Percentiles rank a stretch among this genome's conserved stretches.
These are phyloP conservation scores for Folsomia manolachei DNA, from an alignment of 2,888 invertebrate genomes.

Conservation along the genomic window DNA sequence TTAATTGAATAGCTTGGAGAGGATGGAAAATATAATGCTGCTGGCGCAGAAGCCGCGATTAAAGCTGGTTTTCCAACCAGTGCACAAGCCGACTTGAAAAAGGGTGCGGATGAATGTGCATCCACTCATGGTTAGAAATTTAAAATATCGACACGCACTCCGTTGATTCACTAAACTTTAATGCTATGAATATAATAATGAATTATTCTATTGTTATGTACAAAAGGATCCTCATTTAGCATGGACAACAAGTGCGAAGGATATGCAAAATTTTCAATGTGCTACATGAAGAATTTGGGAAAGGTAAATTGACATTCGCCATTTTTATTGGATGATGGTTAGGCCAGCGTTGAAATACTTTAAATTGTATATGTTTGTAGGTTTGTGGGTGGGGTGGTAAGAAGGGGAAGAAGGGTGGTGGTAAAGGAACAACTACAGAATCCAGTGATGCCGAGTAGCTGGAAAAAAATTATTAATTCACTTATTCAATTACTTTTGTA, in stretches of 20 bases:
- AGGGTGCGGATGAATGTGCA: background rate
- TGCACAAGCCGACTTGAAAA: constrained; percentile 6
- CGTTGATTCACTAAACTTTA: background rate
- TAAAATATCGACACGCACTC: too few relatives aligned
- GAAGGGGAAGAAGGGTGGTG: background rate
- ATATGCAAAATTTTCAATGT: background rate
- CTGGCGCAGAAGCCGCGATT: background rate
- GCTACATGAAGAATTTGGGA: background rate
- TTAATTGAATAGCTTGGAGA: background rate
- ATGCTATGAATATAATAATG: background rate
- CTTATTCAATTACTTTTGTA: too few relatives aligned
- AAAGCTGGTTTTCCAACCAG: background rate
- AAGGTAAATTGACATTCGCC: too few relatives aligned
- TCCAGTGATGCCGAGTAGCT: too few relatives aligned
- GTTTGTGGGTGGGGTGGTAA: background rate
- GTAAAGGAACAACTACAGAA: background rate
- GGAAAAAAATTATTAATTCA: too few relatives aligned
- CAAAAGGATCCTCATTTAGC: background rate
- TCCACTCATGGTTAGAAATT: background rate
- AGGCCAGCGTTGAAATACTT: too few relatives aligned
- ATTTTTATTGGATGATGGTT: too few relatives aligned
- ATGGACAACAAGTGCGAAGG: constrained; percentile 4
- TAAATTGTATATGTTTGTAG: too few relatives aligned
- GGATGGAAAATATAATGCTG: constrained; percentile 1
- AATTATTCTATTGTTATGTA: background rate